Conservation (phyloP, 2,797 vertebrate species). For the Carduelis carduelis region DNA sequence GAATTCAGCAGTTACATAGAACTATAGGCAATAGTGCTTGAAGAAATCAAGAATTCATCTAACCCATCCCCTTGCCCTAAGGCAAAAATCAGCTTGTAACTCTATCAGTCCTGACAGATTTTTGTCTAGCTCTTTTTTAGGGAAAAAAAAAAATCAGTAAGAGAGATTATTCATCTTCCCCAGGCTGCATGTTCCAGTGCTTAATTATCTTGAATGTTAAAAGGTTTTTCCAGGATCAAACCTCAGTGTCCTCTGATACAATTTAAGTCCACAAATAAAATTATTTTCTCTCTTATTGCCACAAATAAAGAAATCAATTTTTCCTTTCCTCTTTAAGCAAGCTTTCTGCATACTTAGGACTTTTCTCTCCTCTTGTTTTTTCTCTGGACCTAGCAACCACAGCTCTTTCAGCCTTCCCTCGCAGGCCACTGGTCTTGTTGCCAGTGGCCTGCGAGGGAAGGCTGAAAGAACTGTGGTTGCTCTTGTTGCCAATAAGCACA, state of each 20-base stretch:
- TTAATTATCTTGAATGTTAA: background rate
- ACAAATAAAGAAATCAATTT: background rate
- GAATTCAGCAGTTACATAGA: conserved; percentile 3
- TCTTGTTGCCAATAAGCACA: background rate
- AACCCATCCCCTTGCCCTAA: background rate
- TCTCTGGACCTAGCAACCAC: background rate
- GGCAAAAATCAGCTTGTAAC: conserved; percentile 8
- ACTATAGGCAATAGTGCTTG: background rate
- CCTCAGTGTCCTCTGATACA: background rate
- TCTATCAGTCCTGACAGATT: background rate
- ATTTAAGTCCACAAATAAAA: background rate
- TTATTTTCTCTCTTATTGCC: background rate
- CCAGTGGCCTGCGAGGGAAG: no score
- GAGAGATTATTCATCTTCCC: background rate
- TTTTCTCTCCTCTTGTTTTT: background rate
- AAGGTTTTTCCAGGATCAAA: background rate
- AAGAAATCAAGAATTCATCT: background rate
- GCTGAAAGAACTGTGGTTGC: no score
- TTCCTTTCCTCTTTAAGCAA: background rate
- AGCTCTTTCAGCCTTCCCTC: background rate
- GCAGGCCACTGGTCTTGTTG: background rate
- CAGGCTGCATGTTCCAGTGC: background rate
- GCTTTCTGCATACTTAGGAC: background rate
- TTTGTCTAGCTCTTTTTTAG: background rate
- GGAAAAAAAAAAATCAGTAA: background rate